These are phyloP conservation scores for Campylorhamphus procurvoides DNA, from an alignment of 2,113 vertebrate species.

Conservation along the genomic window DNA sequence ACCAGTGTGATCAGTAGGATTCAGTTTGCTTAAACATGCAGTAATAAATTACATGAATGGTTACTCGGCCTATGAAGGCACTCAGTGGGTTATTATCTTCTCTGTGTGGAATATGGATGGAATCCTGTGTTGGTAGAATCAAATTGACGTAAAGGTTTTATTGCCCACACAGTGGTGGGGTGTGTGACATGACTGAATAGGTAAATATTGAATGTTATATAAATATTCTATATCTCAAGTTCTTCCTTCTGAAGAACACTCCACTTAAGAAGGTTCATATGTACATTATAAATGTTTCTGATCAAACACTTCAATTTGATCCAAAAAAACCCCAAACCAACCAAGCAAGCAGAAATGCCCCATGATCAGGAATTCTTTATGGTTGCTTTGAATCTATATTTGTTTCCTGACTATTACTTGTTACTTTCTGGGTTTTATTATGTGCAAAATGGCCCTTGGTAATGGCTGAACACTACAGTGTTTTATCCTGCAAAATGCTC, in stretches of 20 bases:
- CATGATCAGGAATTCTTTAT: background rate
- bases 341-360: background rate
- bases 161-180: background rate
- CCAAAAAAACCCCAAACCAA: background rate
- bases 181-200: background rate
- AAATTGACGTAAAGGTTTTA: background rate
- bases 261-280: no score
- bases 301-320: background rate
- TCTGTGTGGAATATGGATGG: background rate
- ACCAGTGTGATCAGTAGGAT: background rate
- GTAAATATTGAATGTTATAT: background rate
- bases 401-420: background rate
- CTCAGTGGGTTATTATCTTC: background rate
- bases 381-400: background rate
- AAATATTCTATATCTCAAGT: background rate
- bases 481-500: background rate
- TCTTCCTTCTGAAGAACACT: background rate
- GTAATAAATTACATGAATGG: background rate
- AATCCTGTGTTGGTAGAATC: background rate
- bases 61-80: background rate
- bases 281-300: background rate
- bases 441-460: background rate
- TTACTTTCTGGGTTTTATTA: background rate
- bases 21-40: background rate
- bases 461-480: background rate